Base-by-base conservation (phyloP, 2,888 invertebrate genomes). In the Drosophila aldrichi region DNA sequence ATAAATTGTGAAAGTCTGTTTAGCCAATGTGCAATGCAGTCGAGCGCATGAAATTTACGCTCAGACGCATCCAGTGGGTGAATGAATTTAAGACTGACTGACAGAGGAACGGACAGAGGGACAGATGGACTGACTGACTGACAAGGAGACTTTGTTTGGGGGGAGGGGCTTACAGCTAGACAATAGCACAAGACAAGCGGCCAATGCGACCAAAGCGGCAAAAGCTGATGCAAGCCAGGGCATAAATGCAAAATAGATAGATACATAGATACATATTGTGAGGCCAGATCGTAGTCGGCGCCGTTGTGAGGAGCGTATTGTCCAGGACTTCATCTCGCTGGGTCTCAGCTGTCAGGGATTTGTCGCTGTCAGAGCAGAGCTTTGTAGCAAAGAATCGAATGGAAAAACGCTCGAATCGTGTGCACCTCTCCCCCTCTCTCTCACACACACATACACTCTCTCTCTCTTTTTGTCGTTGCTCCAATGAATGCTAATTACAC, bases 401-500 rank as follows among this genome's bases (percentile, higher is more conserved):
- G 38, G 16, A 38, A 38, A 38, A 48, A 29, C 2, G n/a, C 29
- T 48, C 20, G 48, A 56, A 51, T 59, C 40, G 40, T 55, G 57
- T 62, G 69, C 70, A 59, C 51, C 56, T 32, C 46, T 12, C 36
- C 2, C 16, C 2, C 43, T 32, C 38, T 9, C 32, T 9, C 20
- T 22, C 20, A 2, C n/a, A n/a, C 18, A n/a, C n/a, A n/a, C n/a
- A n/a, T n/a, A n/a, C n/a, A n/a, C 14, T 41, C 38, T 38, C 4
- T 14, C 36, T 36, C 16, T 7, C 0, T 14, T 7, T 7, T 8
- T 16, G 38, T 32, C 61, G 54, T 61, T 65, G 76, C 79, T 77
- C 74, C 82, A 75, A 85, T 88, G 89, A 88, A 91, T 90, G 84
- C 82, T 89, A 90, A 89, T 90, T 83, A 90, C 80, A 79, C 78